phyloP scores from a whole-genome alignment of 2,797 vertebrate species.

The Sandelia bainsii region DNA sequence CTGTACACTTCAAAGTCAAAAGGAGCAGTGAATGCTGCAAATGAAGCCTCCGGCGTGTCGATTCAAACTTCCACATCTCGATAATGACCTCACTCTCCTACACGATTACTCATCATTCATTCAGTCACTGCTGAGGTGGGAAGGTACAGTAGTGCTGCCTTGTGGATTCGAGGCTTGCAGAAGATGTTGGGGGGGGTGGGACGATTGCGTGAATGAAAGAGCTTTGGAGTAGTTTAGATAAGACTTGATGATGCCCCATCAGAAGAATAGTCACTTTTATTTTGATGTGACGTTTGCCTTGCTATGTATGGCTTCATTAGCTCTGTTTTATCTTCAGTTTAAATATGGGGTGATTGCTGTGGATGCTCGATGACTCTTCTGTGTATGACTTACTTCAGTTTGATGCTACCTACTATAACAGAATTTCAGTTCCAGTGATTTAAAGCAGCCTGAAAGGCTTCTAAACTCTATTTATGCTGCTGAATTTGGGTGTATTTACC shows the following conservation, averaged over 20 bases:
- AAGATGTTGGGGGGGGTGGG: slow-evolving; percentile 42
- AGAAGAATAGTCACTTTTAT: slow-evolving; percentile 40
- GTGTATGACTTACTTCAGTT: slow-evolving; percentile 9
- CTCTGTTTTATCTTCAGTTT: slow-evolving; percentile 30
- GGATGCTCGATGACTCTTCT: slow-evolving; percentile 25
- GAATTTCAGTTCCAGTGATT: slow-evolving; percentile 19
- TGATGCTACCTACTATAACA: slow-evolving; percentile 13
- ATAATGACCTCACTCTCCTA: slow-evolving; percentile 71
- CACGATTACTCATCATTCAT: slow-evolving; percentile 70
- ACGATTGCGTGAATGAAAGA: slow-evolving; percentile 44
- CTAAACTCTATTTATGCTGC: slow-evolving; percentile 36
- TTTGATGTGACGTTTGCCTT: slow-evolving; percentile 28
- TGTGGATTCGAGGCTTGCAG: slow-evolving; percentile 20
- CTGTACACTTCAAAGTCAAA: slow-evolving; percentile 77
- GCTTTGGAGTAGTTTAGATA: slow-evolving; percentile 47
- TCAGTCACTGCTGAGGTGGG: slow-evolving; percentile 50
- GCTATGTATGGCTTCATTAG: slow-evolving; percentile 44
- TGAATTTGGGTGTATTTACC: slow-evolving; percentile 32
- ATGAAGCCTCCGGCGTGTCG: slow-evolving; percentile 69
- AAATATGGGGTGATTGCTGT: slow-evolving; percentile 64
- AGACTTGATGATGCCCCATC: slow-evolving; percentile 37
- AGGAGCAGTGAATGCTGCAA: slow-evolving; percentile 70
- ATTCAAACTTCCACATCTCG: slow-evolving; percentile 66
- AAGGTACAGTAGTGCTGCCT: slow-evolving; percentile 28
- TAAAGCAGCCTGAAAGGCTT: slow-evolving; percentile 34